phyloP scores from a whole-genome alignment of 2,113 vertebrate species.

The Scolopax mira region DNA sequence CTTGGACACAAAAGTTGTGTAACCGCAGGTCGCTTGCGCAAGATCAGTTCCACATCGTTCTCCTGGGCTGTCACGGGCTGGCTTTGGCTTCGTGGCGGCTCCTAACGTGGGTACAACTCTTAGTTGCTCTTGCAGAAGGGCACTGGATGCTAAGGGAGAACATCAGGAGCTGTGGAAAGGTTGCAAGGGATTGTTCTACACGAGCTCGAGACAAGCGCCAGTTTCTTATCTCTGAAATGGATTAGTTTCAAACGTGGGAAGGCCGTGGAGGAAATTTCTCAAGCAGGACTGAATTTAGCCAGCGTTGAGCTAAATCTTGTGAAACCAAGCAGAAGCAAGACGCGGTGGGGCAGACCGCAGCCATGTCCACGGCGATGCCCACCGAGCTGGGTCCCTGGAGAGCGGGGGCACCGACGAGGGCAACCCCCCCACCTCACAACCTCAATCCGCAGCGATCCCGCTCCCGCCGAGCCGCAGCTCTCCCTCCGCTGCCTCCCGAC shows the following conservation, averaged over 20 bases:
- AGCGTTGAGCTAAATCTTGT: fast-evolving
- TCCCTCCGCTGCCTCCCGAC: too few relatives aligned
- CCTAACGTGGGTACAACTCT: fast-evolving
- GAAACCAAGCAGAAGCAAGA: neutral
- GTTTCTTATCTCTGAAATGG: neutral
- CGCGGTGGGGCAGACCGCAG: too few relatives aligned
- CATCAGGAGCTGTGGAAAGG: neutral
- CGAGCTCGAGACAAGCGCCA: neutral
- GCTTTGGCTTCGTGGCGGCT: fast-evolving
- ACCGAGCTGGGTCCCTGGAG: neutral
- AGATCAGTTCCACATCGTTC: neutral
- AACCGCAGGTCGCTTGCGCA: fast-evolving
- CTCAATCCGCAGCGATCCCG: neutral
- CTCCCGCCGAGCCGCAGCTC: neutral
- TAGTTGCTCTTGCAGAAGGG: neutral
- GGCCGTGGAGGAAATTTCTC: neutral
- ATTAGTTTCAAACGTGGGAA: neutral
- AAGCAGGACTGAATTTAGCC: neutral
- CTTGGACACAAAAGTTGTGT: neutral
- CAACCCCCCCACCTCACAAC: neutral
- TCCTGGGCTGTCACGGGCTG: neutral
- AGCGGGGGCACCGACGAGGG: too few relatives aligned
- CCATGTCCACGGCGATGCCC: fast-evolving
- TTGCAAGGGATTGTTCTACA: neutral
- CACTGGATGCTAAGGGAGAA: fast-evolving